Base-by-base conservation (phyloP, 1,140 invertebrate species). In the Drosophila ambigua region DNA sequence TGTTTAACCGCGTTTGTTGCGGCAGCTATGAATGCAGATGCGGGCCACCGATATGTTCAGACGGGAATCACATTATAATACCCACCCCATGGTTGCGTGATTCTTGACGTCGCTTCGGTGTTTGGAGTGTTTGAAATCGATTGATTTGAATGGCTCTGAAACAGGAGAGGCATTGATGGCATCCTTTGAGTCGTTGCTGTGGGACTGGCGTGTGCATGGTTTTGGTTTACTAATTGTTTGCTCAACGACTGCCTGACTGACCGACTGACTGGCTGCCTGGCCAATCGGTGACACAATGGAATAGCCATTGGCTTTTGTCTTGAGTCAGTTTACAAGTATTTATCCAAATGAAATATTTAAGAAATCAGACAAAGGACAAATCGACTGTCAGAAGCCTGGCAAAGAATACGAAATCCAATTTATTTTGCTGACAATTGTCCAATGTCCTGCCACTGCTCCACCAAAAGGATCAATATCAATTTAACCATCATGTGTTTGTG, bases 211-310 rank as follows among this genome's bases (percentile, higher is more conserved):
- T 78, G 66, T 76, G 80, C 66, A 55, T 65, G 62, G 72, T 79
- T 46, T 85, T 87, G 82, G 58, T 59, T 85, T 87, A 85, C 81
- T 87, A 87, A 87, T 87, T 88, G 81, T 69, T 68, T 54, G 68
- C 28, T n/a, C 11, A 4, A 39, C 13, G 28, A n/a, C 31, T 45
- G 46, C 3, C 9, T 28, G 23, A 15, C 67, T 54, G 39, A 26
- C 48, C 24, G 41, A 15, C 51, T n/a, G 39, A 44, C 7, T 43
- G 23, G 44, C 20, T 31, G 41, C 35, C 7, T 49, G 23, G 31
- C 20, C 52, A 45, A 64, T 65, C 39, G 31, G 28, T 45, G 15
- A 15, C 48, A 62, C 48, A 51, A 60, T 20, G 59, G 39, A 53
- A 73, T 20, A 52, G n/a, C 39, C 1, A 8, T 26, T n/a, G 50